Evolutionary conservation across 2,113 vertebrate genomes (phyloP).

Genomic region (Phoenicopterus ruber): DNA sequence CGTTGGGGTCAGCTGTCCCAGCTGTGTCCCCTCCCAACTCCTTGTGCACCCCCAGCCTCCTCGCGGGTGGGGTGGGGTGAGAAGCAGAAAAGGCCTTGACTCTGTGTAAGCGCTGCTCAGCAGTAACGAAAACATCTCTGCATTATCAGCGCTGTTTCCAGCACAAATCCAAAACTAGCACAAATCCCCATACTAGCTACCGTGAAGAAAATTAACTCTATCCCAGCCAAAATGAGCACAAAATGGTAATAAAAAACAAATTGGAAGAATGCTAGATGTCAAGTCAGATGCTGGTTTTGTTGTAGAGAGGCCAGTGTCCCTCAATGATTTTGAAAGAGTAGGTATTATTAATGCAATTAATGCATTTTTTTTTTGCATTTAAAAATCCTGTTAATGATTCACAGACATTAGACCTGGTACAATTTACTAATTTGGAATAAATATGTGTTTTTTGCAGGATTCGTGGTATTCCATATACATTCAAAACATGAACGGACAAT

Average conservation of each 20-base stretch:
- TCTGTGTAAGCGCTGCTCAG: too few relatives aligned
- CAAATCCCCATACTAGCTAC: too few relatives aligned
- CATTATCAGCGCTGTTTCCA: too few relatives aligned
- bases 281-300: background rate
- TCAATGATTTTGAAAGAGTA: background rate
- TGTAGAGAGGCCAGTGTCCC: background rate
- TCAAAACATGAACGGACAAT: background rate
- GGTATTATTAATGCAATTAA: background rate
- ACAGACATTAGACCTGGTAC: background rate
- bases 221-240: too few relatives aligned
- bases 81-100: too few relatives aligned
- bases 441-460: background rate
- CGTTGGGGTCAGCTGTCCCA: too few relatives aligned
- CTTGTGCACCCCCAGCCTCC: too few relatives aligned
- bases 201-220: too few relatives aligned
- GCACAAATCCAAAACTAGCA: too few relatives aligned
- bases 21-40: too few relatives aligned
- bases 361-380: background rate
- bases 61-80: too few relatives aligned
- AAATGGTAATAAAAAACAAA: background rate
- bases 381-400: background rate
- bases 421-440: background rate
- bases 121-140: too few relatives aligned
- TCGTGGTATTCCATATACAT: background rate
- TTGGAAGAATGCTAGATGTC: background rate